Evolutionary conservation across 2,113 vertebrate genomes (phyloP).

Genomic region (Bambusicola thoracicus): DNA sequence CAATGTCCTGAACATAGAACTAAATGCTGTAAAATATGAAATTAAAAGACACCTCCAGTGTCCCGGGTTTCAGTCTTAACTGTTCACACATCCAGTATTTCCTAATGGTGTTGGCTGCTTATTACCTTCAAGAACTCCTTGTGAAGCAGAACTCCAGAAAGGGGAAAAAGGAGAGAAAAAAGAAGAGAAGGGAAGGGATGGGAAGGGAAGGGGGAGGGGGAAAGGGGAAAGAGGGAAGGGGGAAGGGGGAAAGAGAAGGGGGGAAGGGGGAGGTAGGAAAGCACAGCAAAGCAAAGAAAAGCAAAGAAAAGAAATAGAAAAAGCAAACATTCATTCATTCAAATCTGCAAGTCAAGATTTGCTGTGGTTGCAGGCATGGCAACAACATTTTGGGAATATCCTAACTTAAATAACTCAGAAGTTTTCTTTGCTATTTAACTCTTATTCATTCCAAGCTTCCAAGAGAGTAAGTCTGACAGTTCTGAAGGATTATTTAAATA

Average conservation of each 20-base stretch:
- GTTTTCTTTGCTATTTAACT: neutral
- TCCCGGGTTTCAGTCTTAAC: neutral
- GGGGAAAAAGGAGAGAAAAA: neutral
- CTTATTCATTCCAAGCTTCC: constrained; percentile 2
- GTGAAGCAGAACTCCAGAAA: fast-evolving
- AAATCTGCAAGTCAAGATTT: neutral
- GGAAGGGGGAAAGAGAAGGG: neutral
- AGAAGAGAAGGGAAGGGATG: too few relatives aligned
- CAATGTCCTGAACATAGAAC: neutral
- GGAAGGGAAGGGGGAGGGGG: too few relatives aligned
- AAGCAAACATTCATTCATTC: neutral
- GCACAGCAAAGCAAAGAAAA: neutral
- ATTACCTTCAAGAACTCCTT: neutral
- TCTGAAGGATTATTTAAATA: neutral
- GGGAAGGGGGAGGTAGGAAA: neutral
- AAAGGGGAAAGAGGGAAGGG: fast-evolving
- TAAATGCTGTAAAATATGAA: neutral
- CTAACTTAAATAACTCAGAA: neutral
- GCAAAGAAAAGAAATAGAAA: neutral
- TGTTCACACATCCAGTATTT: neutral
- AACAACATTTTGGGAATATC: neutral
- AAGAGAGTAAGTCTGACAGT: neutral
- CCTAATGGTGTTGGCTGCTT: neutral
- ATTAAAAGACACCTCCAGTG: neutral
- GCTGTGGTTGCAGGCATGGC: neutral